Conservation (phyloP, 2,113 vertebrate genomes). For the Melanostigma gelatinosum region DNA sequence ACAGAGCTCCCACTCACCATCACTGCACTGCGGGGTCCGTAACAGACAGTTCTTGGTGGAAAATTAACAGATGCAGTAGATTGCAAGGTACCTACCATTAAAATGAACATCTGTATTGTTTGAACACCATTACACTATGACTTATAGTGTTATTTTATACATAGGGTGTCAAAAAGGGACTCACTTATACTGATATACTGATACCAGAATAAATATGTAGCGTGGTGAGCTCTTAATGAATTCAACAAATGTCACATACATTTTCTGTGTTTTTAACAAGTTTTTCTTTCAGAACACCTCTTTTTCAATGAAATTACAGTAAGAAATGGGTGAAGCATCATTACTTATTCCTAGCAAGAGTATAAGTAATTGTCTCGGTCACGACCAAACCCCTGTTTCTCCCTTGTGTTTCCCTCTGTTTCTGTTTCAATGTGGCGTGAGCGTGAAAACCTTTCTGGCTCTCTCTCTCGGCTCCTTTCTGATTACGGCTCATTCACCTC, state of each 20-base stretch:
- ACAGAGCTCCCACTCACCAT: conserved; percentile 51
- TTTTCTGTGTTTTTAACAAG: neutral
- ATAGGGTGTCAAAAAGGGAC: too few species aligned
- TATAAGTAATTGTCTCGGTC: neutral
- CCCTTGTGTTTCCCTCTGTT: neutral
- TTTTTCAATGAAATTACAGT: neutral
- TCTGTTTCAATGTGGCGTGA: neutral
- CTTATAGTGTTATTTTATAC: neutral
- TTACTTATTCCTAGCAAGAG: neutral
- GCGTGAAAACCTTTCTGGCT: neutral
- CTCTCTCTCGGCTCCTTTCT: neutral
- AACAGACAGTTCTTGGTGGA: conserved; percentile 19
- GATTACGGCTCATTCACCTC: neutral
- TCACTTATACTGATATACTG: neutral
- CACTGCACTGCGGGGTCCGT: conserved; percentile 17
- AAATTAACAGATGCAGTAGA: conserved; percentile 24
- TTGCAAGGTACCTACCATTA: neutral
- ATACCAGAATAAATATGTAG: neutral
- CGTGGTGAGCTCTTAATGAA: neutral
- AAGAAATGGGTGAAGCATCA: neutral
- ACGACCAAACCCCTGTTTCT: neutral
- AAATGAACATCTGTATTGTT: neutral
- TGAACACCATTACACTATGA: neutral
- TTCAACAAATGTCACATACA: neutral
- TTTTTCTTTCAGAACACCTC: neutral